A percentile compares a stretch with the other conserved stretches of the same genome.
These are phyloP conservation scores for Neogobius melanostomus DNA, from an alignment of 2,113 vertebrate genomes.

Conservation along the genomic window DNA sequence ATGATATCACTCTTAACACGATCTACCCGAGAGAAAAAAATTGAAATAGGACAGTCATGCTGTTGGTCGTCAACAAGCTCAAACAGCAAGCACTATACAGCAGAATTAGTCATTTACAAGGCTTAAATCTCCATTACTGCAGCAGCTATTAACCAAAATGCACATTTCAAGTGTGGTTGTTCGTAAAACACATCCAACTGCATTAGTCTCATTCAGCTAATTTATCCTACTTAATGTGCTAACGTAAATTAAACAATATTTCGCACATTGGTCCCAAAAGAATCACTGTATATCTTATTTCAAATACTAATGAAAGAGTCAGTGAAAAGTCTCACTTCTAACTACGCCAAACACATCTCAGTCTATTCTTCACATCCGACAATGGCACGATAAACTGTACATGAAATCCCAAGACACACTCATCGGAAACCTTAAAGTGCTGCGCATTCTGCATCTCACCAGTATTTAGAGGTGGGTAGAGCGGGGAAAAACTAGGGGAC, in stretches of 20 bases:
- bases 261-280: constrained; percentile 14
- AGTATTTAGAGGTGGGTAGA: too few relatives aligned
- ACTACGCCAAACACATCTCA: constrained; percentile 54
- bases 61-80: constrained; percentile 63
- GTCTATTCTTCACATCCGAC: constrained; percentile 23
- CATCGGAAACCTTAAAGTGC: constrained; percentile 21
- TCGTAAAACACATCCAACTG: constrained; percentile 1
- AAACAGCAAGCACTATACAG: constrained; percentile 74
- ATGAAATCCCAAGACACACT: constrained; percentile 37
- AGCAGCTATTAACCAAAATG: constrained; percentile 61
- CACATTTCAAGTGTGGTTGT: constrained; percentile 48
- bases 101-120: constrained; percentile 66
- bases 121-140: constrained; percentile 52
- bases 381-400: constrained; percentile 47
- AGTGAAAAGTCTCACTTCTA: constrained; percentile 43
- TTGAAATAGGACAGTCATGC: constrained; percentile 58
- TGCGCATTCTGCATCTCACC: constrained; percentile 10
- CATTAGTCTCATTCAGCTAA: constrained; percentile 8
- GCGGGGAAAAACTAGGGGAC: too few relatives aligned
- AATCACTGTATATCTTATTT: constrained; percentile 28
- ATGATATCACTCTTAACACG: constrained; percentile 32
- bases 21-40: constrained; percentile 36
- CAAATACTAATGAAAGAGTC: constrained; percentile 18
- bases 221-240: background rate
- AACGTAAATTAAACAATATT: background rate